Evolutionary conservation across 1,140 invertebrate species (phyloP), one percentile per base, ranked within the genome.

Genomic region (Anoplolepis gracilipes): DNA sequence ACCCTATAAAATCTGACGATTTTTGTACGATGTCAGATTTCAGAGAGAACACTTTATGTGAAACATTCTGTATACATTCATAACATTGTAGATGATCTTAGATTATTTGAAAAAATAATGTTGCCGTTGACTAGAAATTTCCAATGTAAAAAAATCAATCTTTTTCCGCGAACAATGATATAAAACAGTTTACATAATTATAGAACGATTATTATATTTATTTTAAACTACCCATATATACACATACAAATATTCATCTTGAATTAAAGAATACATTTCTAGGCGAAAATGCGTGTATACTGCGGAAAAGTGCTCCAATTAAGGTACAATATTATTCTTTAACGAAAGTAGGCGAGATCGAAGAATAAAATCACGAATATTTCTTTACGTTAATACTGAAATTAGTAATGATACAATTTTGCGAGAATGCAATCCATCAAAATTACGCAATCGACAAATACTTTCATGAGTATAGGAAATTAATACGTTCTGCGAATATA

Each of bases 291-390:
- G 61, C 13, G 76, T 42, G 42, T 36, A 19, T 61, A 25, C 19
- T 73, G 2, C n/a, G 30, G 22, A 53, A 67, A 22, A 78, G 61
- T 25, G 55, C 10, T 67, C 3, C 42, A 67, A 78, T 65, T 36
- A 78, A 30, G n/a, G 13, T n/a, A 25, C 10, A 70, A 57, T 55
- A 16, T n/a, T 13, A 81, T 81, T 81, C 22, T 61, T 33, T 28
- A 79, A 69, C 25, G 33, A 30, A 25, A 16, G 25, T 11, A 28
- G 11, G 3, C 55, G 22, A 19, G n/a, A 16, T 1, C 33, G 19
- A 70, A 57, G n/a, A n/a, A n/a, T n/a, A 11, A 30, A 70, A 81
- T 81, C 62, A 33, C 64, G 77, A 53, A n/a, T 72, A 72, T 55
- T 55, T 53, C 25, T 57, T 53, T 67, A 57, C 25, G 30, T 79